Conservation (phyloP, 2,113 vertebrate species). For the Myxocyprinus asiaticus region DNA sequence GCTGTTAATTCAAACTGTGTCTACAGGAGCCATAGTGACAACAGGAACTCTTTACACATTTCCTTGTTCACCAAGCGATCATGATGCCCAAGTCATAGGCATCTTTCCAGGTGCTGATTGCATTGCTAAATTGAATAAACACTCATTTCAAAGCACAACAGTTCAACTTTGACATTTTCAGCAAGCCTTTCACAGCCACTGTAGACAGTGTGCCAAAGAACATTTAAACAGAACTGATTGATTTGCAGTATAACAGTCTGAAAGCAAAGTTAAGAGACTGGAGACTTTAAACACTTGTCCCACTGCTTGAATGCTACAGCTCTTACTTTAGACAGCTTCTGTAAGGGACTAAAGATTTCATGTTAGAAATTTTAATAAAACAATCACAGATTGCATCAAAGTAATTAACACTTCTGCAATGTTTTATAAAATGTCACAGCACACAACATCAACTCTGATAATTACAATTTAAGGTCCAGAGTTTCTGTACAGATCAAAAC, state of each 20-base stretch:
- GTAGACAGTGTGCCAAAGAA: not conserved
- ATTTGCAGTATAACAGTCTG: not conserved
- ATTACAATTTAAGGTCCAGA: too few species aligned
- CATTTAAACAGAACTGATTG: slow-evolving; percentile 21
- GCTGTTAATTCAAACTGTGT: slow-evolving; percentile 2
- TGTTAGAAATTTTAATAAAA: not conserved
- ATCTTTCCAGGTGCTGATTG: not conserved
- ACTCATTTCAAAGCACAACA: not conserved
- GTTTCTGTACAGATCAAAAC: too few species aligned
- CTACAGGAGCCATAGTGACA: not conserved
- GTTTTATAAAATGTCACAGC: not conserved
- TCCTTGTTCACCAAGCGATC: not conserved
- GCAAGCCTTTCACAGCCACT: not conserved
- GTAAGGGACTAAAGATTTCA: not conserved
- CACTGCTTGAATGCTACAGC: not conserved
- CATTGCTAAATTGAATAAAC: not conserved
- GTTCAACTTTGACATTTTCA: slow-evolving; percentile 19
- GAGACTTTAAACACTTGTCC: not conserved
- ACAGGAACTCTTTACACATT: not conserved
- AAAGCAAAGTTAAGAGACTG: slow-evolving; percentile 5
- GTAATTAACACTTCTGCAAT: not conserved
- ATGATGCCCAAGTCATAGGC: not conserved
- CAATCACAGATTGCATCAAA: not conserved
- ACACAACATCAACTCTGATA: too few species aligned
- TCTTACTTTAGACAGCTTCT: not conserved